Base-by-base conservation (phyloP, 2,797 vertebrate genomes). In the Steatocranus sp. region DNA sequence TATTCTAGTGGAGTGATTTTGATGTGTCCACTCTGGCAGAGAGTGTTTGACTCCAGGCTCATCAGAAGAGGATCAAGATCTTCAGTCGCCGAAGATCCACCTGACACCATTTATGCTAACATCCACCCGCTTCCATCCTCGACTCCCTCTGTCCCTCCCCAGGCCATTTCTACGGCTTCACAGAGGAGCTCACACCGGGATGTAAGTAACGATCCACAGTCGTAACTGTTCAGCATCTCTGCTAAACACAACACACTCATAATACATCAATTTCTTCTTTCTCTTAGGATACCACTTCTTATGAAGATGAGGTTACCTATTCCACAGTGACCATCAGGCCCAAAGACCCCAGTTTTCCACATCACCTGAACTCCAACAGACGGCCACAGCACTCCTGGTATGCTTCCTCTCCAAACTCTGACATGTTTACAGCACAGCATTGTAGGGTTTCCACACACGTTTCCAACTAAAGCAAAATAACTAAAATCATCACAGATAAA, bases 251-350 rank as follows among this genome's bases (percentile, higher is more conserved):
- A 8, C 5, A 38, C 3, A 41, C 18, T 12, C 2, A 11, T 1
- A 76, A 9, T 10, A 25, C 38, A 50, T 11, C 12, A 6, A 17
- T 14, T 66, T 23, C 5, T 77, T 27, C 9, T 80, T 20, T 85
- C 7, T 58, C 17, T 43, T 78, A 94, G 93, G 43, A 11, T 11
- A 14, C 5, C 6, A 18, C 27, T 1, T 38, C 34, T 15, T 2
- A 15, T 36, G 88, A 75, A 66, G 82, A 51, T 8, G 85, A 92
- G 32, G 54, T 92, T 2, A 80, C 66, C 36, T 95, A 94, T 80
- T 75, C 92, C 36, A 80, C 81, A 74, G 89, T 93, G 48, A 89
- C 63, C 53, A 75, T 87, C 76, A 88, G 61, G 83, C 77, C 86
- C 32, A 90, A 23, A 79, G 75, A 81, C 17, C 30, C 14, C 53